A percentile compares a stretch with the other conserved stretches of the same genome.
phyloP scores from a whole-genome alignment of 2,888 invertebrate species.

The Chrysotoxum bicinctum region DNA sequence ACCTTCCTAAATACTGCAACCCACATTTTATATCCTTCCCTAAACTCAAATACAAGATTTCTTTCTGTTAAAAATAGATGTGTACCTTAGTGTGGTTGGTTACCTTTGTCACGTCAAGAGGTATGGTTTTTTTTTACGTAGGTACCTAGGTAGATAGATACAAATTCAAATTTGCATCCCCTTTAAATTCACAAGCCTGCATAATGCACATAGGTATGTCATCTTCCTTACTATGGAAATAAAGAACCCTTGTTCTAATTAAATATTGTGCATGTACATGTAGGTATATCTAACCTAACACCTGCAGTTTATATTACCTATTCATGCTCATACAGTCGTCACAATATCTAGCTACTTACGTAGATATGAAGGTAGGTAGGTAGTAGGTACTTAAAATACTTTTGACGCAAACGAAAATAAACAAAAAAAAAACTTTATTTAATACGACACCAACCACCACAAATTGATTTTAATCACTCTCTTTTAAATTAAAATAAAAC shows the following conservation, averaged over 20 bases:
- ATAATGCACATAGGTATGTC: neutral
- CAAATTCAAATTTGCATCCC: conserved; percentile 3
- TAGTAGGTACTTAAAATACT: neutral
- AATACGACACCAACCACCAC: neutral
- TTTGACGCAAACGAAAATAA: neutral
- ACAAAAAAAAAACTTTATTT: neutral
- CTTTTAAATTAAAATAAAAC: neutral
- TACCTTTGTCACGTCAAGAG: neutral
- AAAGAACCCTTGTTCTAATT: neutral
- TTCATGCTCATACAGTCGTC: neutral
- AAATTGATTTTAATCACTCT: conserved; percentile 16
- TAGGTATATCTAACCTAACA: neutral
- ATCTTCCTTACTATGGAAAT: neutral
- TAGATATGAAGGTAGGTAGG: neutral
- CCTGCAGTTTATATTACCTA: neutral
- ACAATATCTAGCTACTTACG: neutral
- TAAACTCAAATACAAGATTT: too few relatives aligned
- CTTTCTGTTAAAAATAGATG: too few relatives aligned
- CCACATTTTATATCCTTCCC: too few relatives aligned
- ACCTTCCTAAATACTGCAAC: too few relatives aligned
- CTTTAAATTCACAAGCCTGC: neutral
- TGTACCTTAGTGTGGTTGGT: neutral
- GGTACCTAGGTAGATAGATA: neutral
- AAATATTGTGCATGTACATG: neutral
- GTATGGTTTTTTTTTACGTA: neutral